Base-by-base conservation (phyloP, 2,888 invertebrate genomes). In the Carabus problematicus region DNA sequence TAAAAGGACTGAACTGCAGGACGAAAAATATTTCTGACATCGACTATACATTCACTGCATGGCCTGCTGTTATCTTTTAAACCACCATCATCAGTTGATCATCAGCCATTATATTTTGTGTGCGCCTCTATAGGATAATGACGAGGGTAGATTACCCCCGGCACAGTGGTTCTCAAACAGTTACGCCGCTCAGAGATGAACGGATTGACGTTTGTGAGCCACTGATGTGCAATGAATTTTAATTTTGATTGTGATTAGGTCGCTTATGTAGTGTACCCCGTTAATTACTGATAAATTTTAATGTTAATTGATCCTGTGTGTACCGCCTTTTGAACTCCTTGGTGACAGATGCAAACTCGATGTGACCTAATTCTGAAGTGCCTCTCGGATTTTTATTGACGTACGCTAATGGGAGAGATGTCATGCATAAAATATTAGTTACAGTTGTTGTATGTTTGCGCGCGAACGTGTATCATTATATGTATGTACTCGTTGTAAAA, bases 211-310 rank as follows among this genome's bases (percentile, higher is more conserved):
- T 40, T 63, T 63, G 52, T n/a, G 54, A 7, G 54, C 54, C 42
- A 4, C 63, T 40, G 54, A 14, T 43, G 16, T 40, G 9, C 16
- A 41, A 63, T 63, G 39, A 63, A 63, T 54, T 63, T 63, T 12
- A 63, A 63, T 63, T 63, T 63, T 63, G 41, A 41, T 54, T 63
- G 63, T 54, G 45, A 63, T 63, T 16, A 18, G 14, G 16, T 52
- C 16, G 41, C 59, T 63, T 19, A 42, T 63, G 63, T 54, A 54
- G 63, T n/a, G n/a, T 6, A 52, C 2, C 29, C 40, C 62, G 40
- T 63, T 63, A 63, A 63, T 63, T 52, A 52, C 16, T 63, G 52
- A 54, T 54, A 29, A 63, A 63, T 63, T 63, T 63, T 63, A 63
- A 63, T 63, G 63, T 16, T 41, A 45, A 63, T 63, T 54, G 63